These are phyloP conservation scores for Ovis canadensis DNA, from an alignment of 2,113 vertebrate genomes.

Conservation along the genomic window DNA sequence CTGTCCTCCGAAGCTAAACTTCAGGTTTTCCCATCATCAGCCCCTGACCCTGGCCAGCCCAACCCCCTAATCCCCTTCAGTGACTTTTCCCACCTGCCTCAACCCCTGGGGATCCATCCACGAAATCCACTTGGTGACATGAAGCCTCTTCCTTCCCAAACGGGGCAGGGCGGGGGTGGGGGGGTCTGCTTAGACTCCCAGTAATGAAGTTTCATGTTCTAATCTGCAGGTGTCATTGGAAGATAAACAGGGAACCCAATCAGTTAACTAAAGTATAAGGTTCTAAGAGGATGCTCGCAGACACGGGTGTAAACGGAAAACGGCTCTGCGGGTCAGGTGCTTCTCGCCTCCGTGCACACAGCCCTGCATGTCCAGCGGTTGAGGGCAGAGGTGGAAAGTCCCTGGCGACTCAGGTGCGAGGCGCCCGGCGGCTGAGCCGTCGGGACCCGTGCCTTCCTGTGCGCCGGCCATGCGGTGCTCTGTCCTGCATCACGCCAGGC, in stretches of 20 bases:
- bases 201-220: background rate
- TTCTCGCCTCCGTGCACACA: rapidly evolving
- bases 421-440: background rate
- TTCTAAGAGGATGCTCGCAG: no score
- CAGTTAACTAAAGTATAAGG: background rate
- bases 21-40: rapidly evolving
- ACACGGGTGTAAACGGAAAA: rapidly evolving
- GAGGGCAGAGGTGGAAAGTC: background rate
- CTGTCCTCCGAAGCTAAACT: rapidly evolving
- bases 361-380: rapidly evolving
- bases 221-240: background rate
- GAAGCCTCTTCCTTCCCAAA: background rate
- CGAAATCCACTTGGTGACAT: rapidly evolving
- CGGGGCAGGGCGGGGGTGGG: rapidly evolving
- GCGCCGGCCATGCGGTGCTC: rapidly evolving
- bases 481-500: rapidly evolving
- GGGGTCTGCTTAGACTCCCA: background rate
- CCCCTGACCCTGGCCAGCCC: background rate
- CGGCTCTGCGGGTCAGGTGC: rapidly evolving
- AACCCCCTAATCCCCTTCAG: rapidly evolving
- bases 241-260: background rate
- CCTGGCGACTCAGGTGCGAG: rapidly evolving
- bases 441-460: rapidly evolving
- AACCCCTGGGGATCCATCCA: background rate
- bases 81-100: background rate